A percentile compares a stretch with the other conserved stretches of the same genome.
Conservation (phyloP, 2,888 invertebrate species). For the Atherix ibis region DNA sequence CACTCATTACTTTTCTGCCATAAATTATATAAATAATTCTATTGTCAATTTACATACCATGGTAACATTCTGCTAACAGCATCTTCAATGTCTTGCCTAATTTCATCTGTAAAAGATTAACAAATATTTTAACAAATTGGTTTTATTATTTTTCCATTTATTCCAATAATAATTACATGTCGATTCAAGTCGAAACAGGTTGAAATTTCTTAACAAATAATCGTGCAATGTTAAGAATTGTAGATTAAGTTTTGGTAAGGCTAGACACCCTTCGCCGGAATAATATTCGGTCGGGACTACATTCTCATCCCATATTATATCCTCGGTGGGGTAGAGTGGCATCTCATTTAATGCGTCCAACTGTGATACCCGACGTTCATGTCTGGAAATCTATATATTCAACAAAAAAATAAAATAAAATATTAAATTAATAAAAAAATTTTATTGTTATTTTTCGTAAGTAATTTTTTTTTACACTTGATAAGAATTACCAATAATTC, state of each 20-base stretch:
- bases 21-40: no score
- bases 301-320: constrained; percentile 98
- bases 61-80: constrained; percentile 88
- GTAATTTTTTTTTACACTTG: no score
- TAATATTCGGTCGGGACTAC: constrained; percentile 96
- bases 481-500: constrained; percentile 59
- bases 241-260: constrained; percentile 91
- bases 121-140: no score
- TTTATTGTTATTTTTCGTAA: no score
- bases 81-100: constrained; percentile 96
- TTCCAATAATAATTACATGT: constrained; percentile 57
- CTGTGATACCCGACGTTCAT: constrained; percentile 81
- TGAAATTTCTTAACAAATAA: constrained; percentile 92
- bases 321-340: constrained; percentile 97
- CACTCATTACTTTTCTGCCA: no score
- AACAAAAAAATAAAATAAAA: constrained; percentile 1
- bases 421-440: no score
- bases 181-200: constrained; percentile 91
- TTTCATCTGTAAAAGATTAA: constrained; percentile 60
- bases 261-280: constrained; percentile 88
- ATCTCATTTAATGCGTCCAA: constrained; percentile 90
- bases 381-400: constrained; percentile 47
- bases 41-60: constrained; percentile 68
- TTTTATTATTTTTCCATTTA: no score
- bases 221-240: constrained; percentile 98